Percentiles rank a stretch among this genome's conserved stretches.
Conservation (phyloP, 2,113 vertebrate species). For the Crotophaga sulcirostris region DNA sequence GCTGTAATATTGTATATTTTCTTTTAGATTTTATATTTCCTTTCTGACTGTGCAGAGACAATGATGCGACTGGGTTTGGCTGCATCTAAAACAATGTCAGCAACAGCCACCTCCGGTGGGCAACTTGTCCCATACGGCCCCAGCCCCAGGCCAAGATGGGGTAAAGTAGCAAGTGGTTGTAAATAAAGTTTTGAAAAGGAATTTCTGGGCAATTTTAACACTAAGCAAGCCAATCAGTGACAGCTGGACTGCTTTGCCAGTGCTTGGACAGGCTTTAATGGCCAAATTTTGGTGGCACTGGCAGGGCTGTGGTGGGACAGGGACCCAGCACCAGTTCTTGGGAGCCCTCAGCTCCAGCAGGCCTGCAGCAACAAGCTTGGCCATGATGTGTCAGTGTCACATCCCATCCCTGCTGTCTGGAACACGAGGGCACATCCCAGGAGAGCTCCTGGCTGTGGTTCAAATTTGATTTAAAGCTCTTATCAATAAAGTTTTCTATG, state of each 20-base stretch:
- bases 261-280: neutral
- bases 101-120: neutral
- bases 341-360: neutral
- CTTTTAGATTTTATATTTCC: neutral
- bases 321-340: neutral
- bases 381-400: neutral
- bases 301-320: neutral
- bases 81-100: neutral
- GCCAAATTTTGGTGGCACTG: neutral
- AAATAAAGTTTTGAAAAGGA: neutral
- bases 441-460: neutral
- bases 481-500: neutral
- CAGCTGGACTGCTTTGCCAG: neutral
- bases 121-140: fast-evolving
- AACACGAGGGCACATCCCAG: neutral
- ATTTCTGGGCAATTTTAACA: neutral
- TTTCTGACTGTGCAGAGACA: neutral
- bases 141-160: neutral
- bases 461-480: neutral
- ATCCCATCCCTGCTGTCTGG: neutral
- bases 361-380: neutral
- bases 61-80: neutral
- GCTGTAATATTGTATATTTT: neutral
- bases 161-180: neutral
- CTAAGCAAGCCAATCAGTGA: neutral